Percentiles rank a stretch among this genome's conserved stretches.
These are phyloP conservation scores for Antechinus stuartii DNA, from an alignment of 2,113 vertebrate genomes.

Conservation along the genomic window DNA sequence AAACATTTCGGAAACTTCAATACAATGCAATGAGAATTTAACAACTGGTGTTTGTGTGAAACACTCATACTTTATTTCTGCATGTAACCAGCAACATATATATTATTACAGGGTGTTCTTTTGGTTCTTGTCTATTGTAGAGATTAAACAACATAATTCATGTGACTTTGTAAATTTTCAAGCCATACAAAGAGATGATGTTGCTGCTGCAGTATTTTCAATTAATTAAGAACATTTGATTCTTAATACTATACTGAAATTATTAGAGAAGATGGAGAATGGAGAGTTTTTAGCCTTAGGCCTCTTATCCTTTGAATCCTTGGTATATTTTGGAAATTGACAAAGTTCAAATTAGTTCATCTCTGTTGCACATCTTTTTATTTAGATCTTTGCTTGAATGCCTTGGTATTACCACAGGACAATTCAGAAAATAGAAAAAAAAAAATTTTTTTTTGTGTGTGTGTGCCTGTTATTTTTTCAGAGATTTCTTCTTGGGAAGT, in stretches of 20 bases:
- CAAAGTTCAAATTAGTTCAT: conserved; percentile 60
- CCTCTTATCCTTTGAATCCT: conserved; percentile 59
- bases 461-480: conserved; percentile 35
- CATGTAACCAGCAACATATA: conserved; percentile 30
- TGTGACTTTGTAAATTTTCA: not conserved
- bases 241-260: conserved; percentile 48
- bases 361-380: conserved; percentile 31
- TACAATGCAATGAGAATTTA: conserved; percentile 43
- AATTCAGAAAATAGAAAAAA: conserved; percentile 1
- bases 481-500: not conserved
- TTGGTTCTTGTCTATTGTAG: not conserved
- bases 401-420: not conserved
- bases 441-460: conserved; percentile 23
- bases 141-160: not conserved
- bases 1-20: conserved; percentile 52
- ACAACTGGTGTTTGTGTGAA: conserved; percentile 63
- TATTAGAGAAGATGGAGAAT: conserved; percentile 20
- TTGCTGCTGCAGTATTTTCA: conserved; percentile 27
- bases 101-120: conserved; percentile 6
- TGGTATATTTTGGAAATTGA: conserved; percentile 56
- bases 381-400: conserved; percentile 14
- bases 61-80: conserved; percentile 49
- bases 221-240: conserved; percentile 33
- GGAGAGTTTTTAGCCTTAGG: conserved; percentile 39
- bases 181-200: not conserved